phyloP scores from a whole-genome alignment of 2,888 invertebrate genomes.

The Cephus spinipes region DNA sequence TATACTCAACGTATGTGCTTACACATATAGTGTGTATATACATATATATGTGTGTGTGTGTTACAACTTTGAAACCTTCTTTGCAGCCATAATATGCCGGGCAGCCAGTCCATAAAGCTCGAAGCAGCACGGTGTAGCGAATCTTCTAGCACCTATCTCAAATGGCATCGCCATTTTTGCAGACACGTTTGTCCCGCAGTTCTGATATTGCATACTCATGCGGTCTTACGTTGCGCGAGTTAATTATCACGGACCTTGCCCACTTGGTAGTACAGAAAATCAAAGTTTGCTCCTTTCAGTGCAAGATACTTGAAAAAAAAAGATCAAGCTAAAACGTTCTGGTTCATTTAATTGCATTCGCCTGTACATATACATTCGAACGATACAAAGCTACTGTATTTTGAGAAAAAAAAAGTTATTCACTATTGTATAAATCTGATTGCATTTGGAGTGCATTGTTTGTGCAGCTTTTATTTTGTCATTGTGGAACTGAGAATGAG shows the following conservation, averaged over 20 bases:
- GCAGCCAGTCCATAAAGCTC: background rate
- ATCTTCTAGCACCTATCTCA: constrained; percentile 42
- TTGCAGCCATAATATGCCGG: background rate
- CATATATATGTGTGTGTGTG: background rate
- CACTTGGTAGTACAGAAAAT: background rate
- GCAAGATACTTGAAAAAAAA: background rate
- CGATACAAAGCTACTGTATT: background rate
- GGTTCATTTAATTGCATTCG: background rate
- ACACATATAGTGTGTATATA: background rate
- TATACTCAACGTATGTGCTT: background rate
- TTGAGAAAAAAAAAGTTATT: background rate
- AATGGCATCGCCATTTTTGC: constrained; percentile 54
- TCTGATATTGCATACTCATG: constrained; percentile 39
- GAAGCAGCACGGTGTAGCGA: constrained; percentile 39
- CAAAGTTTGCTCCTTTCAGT: background rate
- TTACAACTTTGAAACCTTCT: background rate
- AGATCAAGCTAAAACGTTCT: background rate
- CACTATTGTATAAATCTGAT: background rate
- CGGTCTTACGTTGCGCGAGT: constrained; percentile 22
- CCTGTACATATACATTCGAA: background rate
- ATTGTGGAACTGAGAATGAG: background rate
- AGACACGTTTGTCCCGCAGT: constrained; percentile 44
- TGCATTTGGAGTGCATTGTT: background rate
- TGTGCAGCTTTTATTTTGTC: background rate
- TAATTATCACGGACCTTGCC: background rate